Base-by-base conservation (phyloP, 2,113 vertebrate genomes). In the Henicopernis longicauda region DNA sequence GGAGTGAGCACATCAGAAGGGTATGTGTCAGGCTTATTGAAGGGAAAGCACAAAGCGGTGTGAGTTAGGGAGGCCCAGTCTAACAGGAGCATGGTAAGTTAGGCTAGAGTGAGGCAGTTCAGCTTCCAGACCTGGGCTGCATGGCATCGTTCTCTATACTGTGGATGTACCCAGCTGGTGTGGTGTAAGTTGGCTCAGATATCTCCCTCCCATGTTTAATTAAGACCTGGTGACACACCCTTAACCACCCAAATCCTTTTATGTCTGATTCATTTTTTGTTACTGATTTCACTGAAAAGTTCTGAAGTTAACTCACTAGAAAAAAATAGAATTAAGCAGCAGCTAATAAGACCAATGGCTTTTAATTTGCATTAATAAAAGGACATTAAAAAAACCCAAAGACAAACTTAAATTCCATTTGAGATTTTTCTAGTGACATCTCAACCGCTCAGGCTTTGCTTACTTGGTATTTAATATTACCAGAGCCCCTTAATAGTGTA, bases 241-340 rank as follows among this genome's bases (percentile, higher is more conserved):
- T 92, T 95, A 97, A 95, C 96, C 96, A 91, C 91, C 80, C 80
- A 91, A 96, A 83, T 96, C 95, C 94, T 97, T 97, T 97, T 93
- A 96, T 96, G 92, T 97, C 97, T 96, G 97, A 96, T 97, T 97
- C 94, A 92, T 95, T 89, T 95, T 91, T 83, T 90, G 86, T 89
- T 95, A 96, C 97, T 96, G 94, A 96, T 97, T 97, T 97, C 92
- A 89, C 86, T 94, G 83, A 96, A 97, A 97, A 96, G 89, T 93
- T 93, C 89, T 95, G 86, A 82, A 91, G 86, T 93, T 90, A 93
- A 94, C 70, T 91, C 70, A 18, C 34, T 82, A 54, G 40, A 2
- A 77, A 77, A 79, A 93, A 95, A 49, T 3, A 71, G 44, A 93
- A 81, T 90, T 93, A 95, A 95, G 69, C 83, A 84, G 23, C 65